Evolutionary conservation across 2,113 vertebrate species (phyloP).

Genomic region (Xiphophorus hellerii): DNA sequence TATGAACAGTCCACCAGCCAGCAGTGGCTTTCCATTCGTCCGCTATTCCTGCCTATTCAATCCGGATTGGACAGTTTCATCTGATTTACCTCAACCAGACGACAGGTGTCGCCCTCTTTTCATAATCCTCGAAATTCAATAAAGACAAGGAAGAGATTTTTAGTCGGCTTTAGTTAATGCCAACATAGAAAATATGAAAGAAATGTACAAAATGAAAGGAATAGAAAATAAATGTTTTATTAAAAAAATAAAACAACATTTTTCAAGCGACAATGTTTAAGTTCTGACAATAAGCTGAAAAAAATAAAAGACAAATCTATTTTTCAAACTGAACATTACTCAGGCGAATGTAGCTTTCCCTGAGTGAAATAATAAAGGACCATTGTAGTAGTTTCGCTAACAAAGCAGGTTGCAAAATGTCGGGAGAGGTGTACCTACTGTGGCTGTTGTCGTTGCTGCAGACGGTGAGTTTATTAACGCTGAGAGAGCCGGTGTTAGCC

Average conservation of each 20-base stretch:
- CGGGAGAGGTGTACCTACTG: conserved; percentile 70
- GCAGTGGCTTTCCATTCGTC: conserved; percentile 54
- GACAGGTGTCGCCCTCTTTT: conserved; percentile 44
- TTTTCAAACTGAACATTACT: rapidly evolving
- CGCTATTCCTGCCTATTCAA: conserved; percentile 30
- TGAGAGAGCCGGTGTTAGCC: rapidly evolving
- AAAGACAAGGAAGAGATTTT: conserved; percentile 26
- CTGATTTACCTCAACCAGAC: neutral
- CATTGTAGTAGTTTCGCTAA: conserved; percentile 28
- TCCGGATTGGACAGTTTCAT: conserved; percentile 63
- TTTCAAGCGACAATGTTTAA: neutral
- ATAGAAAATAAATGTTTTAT: neutral
- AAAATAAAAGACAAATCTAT: rapidly evolving
- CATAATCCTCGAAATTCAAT: rapidly evolving
- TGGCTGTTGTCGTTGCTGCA: conserved; percentile 84
- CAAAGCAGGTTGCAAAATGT: conserved; percentile 80
- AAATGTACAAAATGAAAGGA: no score
- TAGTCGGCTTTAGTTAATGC: conserved; percentile 13
- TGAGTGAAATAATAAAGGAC: conserved; percentile 10
- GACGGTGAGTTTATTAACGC: conserved; percentile 78
- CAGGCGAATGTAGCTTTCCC: conserved; percentile 35
- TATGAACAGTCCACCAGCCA: conserved; percentile 40
- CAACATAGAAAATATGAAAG: neutral
- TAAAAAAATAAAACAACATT: neutral
- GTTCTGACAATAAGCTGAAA: rapidly evolving